phyloP scores from a whole-genome alignment of 2,113 vertebrate species.

The Sinocyclocheilus maitianheensis region DNA sequence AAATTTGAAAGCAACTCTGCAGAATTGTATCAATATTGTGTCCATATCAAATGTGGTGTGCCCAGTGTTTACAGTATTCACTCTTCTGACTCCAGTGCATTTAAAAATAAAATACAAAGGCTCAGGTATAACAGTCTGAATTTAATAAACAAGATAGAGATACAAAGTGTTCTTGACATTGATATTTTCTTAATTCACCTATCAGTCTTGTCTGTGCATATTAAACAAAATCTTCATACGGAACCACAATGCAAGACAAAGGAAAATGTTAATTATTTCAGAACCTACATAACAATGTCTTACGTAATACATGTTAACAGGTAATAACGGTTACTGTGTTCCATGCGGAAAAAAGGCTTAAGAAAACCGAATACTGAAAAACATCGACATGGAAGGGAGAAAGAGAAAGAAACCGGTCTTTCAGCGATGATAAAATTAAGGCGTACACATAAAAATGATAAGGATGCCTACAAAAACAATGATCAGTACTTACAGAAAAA shows the following conservation, averaged over 20 bases:
- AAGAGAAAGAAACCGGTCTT: constrained; percentile 66
- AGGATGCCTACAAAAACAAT: constrained; percentile 76
- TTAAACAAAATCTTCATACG: constrained; percentile 75
- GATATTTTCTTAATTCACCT: constrained; percentile 74
- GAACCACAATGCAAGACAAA: constrained; percentile 82
- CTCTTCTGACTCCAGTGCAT: not conserved
- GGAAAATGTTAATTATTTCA: constrained; percentile 77
- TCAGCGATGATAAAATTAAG: constrained; percentile 86
- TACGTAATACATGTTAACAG: constrained; percentile 85
- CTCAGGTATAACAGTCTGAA: constrained; percentile 76
- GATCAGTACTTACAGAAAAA: constrained; percentile 75
- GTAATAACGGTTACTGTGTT: constrained; percentile 90
- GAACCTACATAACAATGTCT: constrained; percentile 86
- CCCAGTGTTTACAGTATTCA: too few relatives aligned
- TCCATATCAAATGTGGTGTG: too few relatives aligned
- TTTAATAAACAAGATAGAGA: constrained; percentile 83
- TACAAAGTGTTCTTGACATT: constrained; percentile 79
- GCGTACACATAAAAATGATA: constrained; percentile 86
- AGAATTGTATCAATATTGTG: too few relatives aligned
- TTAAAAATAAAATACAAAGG: not conserved
- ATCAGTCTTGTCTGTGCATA: constrained; percentile 78
- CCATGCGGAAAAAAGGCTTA: constrained; percentile 86
- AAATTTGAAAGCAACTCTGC: too few relatives aligned
- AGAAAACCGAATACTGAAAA: constrained; percentile 86
- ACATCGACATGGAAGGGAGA: constrained; percentile 75